Evolutionary conservation across 2,888 invertebrate species (phyloP).

Genomic region (Rhingia rostrata): DNA sequence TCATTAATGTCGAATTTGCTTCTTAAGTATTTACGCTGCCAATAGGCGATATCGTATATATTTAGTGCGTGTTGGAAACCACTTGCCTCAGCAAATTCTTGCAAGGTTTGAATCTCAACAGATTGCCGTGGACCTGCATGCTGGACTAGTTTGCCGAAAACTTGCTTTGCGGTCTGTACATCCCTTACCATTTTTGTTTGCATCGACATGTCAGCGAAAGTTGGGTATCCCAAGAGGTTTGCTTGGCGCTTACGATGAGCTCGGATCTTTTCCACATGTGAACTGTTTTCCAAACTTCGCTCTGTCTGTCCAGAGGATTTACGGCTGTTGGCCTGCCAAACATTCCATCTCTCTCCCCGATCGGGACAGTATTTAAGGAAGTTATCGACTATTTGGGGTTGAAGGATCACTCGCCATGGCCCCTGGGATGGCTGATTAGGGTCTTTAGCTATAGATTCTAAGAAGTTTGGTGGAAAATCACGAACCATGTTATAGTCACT

Average conservation of each 20-base stretch:
- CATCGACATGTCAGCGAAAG: slow-evolving; percentile 94
- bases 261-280: slow-evolving; percentile 91
- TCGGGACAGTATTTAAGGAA: slow-evolving; percentile 94
- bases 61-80: slow-evolving; percentile 89
- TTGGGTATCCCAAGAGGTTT: slow-evolving; percentile 89
- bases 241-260: slow-evolving; percentile 88
- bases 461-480: slow-evolving; percentile 89
- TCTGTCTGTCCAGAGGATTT: slow-evolving; percentile 87
- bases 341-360: slow-evolving; percentile 89
- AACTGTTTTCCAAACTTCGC: slow-evolving; percentile 87
- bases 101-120: slow-evolving; percentile 88
- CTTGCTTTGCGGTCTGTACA: slow-evolving; percentile 88
- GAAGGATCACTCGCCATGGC: slow-evolving; percentile 93
- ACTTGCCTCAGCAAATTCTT: slow-evolving; percentile 88
- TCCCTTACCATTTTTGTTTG: slow-evolving; percentile 95
- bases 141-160: slow-evolving; percentile 87
- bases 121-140: slow-evolving; percentile 90
- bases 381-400: slow-evolving; percentile 88
- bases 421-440: slow-evolving; percentile 86
- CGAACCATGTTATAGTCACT: slow-evolving; percentile 86
- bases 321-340: slow-evolving; percentile 91
- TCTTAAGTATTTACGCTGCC: slow-evolving; percentile 90
- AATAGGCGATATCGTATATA: slow-evolving; percentile 94
- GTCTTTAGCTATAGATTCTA: slow-evolving; percentile 87
- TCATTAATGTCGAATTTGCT: slow-evolving; percentile 88